Percentiles rank a stretch among this genome's conserved stretches.
Evolutionary conservation across 2,888 invertebrate species (phyloP).

Genomic region (Girardia tigrina): DNA sequence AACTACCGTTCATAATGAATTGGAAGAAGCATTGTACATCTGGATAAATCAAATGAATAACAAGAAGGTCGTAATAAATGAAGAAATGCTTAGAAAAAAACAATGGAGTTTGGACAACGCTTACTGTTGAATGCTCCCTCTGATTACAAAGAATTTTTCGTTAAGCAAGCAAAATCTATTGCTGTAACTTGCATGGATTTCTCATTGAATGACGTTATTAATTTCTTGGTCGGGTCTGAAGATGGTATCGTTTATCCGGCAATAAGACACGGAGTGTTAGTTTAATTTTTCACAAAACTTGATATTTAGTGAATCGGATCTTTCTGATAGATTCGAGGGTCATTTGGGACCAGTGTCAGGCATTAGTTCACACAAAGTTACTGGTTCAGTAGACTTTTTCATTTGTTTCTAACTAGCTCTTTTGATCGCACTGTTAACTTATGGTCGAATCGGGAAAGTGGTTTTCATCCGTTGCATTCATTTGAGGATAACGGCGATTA

Average conservation of each 20-base stretch:
- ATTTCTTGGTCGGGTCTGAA: constrained; percentile 86
- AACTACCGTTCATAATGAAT: too few relatives aligned
- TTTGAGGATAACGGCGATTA: constrained; percentile 96
- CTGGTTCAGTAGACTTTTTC: constrained; percentile 66
- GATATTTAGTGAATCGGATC: too few relatives aligned
- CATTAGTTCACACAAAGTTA: constrained; percentile 67
- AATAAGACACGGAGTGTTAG: constrained; percentile 60
- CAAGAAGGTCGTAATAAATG: too few relatives aligned
- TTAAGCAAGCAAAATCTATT: constrained; percentile 75
- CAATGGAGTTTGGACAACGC: too few relatives aligned
- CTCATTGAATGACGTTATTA: constrained; percentile 83
- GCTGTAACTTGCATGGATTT: constrained; percentile 61
- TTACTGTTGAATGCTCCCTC: too few relatives aligned
- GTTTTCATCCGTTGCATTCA: constrained; percentile 82
- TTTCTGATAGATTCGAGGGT: constrained; percentile 75
- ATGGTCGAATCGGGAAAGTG: constrained; percentile 71
- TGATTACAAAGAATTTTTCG: too few relatives aligned
- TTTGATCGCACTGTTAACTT: constrained; percentile 97
- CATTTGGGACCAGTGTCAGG: constrained; percentile 86
- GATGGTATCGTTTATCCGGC: constrained; percentile 83
- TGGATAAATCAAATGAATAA: too few relatives aligned
- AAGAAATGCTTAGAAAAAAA: too few relatives aligned
- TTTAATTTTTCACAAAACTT: too few relatives aligned
- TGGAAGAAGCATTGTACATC: too few relatives aligned
- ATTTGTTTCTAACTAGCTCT: constrained; percentile 83